Evolutionary conservation across 1,140 invertebrate species (phyloP).

Genomic region (Pectinophora gossypiella): DNA sequence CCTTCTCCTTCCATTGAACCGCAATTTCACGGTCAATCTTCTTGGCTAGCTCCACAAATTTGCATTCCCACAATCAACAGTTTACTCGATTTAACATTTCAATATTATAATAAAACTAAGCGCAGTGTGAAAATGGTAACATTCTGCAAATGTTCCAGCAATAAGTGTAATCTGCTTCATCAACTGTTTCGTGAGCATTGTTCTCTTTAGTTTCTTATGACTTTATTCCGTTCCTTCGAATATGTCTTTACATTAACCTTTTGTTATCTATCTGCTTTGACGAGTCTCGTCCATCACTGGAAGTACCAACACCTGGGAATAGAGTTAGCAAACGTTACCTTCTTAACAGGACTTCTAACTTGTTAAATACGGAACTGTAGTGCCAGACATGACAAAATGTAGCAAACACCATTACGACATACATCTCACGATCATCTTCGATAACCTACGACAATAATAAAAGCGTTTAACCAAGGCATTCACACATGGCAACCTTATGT

Average conservation of each 20-base stretch:
- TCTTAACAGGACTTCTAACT: no score
- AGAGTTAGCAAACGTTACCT: no score
- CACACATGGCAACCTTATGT: slow-evolving; percentile 23
- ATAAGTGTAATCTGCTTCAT: background rate
- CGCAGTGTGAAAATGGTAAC: background rate
- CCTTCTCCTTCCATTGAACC: background rate
- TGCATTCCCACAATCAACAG: background rate
- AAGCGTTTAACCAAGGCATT: slow-evolving; percentile 24
- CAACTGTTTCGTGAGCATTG: background rate
- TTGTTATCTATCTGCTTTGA: no score
- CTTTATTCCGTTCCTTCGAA: no score
- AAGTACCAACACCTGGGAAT: no score
- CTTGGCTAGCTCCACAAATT: background rate
- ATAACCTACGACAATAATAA: slow-evolving; percentile 40
- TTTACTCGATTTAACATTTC: background rate
- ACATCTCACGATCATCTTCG: slow-evolving; percentile 22
- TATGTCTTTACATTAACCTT: no score
- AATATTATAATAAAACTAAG: background rate
- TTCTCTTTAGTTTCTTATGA: no score
- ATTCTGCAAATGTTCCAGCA: background rate
- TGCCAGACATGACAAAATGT: background rate
- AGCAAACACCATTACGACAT: background rate
- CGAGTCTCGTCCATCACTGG: no score
- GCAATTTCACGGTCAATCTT: background rate
- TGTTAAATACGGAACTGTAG: no score